Base-by-base conservation (phyloP, 2,888 invertebrate genomes). In the Pinctada fucata region DNA sequence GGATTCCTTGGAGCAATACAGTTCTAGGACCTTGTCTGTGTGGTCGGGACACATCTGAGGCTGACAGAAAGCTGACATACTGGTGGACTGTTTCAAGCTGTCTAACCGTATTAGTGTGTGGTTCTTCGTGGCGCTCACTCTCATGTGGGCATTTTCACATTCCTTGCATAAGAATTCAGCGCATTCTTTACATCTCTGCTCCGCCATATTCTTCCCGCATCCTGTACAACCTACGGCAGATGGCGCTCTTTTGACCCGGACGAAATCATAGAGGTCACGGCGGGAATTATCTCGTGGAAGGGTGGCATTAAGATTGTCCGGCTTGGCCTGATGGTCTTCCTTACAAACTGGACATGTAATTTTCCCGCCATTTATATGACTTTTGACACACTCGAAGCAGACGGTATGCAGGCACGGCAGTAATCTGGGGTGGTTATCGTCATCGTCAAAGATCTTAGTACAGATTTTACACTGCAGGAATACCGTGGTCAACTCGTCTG, bases 331-430 rank as follows among this genome's bases (percentile, higher is more conserved):
- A 48, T 80, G 78, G 31, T 71, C 63, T 3, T 52, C 49, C 3
- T 72, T 72, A 64, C 80, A 80, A 5, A 67, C 70, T 13, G 72
- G 75, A 63, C 80, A 80, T 2, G 51, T 3, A 10, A 80, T 31
- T 2, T 45, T 13, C 3, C 52, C 63, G 49, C 64, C 66, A 66
- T 66, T 51, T 8, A 75, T 31, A 51, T 71, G 58, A 49, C 66
- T 72, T 8, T 68, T 48, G 4, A 80, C 31, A 67, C 80, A 80
- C 48, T 78, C 68, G 65, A 51, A 75, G 51, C 80, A 80, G 16
- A 75, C 52, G 3, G 80, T 75, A 16, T 80, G 80, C 3, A 80
- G 80, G 13, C 80, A 80, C 31, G 80, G 80, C 13, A 80, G 58
- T 31, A 80, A 49, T 1, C 80, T 70, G 3, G 80, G 75, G n/a